Percentiles rank a stretch among this genome's conserved stretches.
Evolutionary conservation across 2,113 vertebrate species (phyloP).

Genomic region (Ictidomys tridecemlineatus): DNA sequence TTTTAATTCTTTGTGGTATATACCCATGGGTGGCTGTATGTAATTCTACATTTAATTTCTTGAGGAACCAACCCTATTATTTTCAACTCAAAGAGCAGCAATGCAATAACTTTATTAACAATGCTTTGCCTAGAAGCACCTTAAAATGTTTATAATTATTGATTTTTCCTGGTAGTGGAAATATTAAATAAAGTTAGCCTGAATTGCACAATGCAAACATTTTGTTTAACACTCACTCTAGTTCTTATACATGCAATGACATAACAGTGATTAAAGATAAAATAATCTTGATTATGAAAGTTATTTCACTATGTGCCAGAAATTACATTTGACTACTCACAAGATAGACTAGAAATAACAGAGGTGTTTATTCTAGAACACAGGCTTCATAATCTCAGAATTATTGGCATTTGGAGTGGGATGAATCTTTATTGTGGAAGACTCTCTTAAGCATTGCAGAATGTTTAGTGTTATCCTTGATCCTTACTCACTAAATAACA

Average conservation of each 20-base stretch:
- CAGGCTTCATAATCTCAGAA: background rate
- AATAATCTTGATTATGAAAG: constrained; percentile 46
- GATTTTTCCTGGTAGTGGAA: constrained; percentile 20
- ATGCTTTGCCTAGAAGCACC: background rate
- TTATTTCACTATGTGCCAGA: background rate
- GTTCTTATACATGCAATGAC: constrained; percentile 7
- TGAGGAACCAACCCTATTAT: background rate
- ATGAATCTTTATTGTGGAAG: background rate
- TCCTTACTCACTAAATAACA: background rate
- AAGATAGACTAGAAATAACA: constrained; percentile 10
- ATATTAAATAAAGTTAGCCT: constrained; percentile 20
- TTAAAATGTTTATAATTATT: constrained; percentile 63
- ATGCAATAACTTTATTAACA: constrained; percentile 42
- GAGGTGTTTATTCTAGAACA: constrained; percentile 17
- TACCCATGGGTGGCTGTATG: background rate
- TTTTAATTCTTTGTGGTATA: background rate
- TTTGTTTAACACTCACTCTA: constrained; percentile 44
- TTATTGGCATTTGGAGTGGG: background rate
- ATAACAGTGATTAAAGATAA: constrained; percentile 18
- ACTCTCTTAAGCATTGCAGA: background rate
- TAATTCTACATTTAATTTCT: constrained; percentile 52
- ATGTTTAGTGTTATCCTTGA: constrained; percentile 17
- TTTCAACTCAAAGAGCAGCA: constrained; percentile 40
- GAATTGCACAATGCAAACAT: background rate
- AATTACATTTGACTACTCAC: constrained; percentile 42